Conservation (phyloP, 2,113 vertebrate species). For the Urocitellus parryii region DNA sequence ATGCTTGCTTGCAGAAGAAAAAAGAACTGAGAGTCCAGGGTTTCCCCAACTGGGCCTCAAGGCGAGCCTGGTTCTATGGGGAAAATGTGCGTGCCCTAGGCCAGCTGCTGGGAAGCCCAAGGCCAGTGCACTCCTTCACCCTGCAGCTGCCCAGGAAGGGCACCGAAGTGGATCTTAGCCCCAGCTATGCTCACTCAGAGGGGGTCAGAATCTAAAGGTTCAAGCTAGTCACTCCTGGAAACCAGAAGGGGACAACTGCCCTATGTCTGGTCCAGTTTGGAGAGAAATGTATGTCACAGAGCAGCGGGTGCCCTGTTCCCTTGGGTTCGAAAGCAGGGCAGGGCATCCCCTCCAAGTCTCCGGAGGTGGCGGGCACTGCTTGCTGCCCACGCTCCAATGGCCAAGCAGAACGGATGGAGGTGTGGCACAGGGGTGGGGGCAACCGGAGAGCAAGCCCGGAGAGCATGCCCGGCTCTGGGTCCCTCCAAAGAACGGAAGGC, state of each 20-base stretch:
- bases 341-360: conserved; percentile 26
- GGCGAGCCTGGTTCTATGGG: background rate
- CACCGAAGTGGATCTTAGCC: background rate
- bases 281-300: background rate
- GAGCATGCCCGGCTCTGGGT: background rate
- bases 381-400: conserved; percentile 63
- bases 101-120: background rate
- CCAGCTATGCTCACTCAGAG: background rate
- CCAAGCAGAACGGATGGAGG: conserved; percentile 65
- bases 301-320: background rate
- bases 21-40: background rate
- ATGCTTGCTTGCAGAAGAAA: background rate
- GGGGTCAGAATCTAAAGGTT: background rate
- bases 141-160: background rate
- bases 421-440: conserved; percentile 74
- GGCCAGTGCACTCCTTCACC: background rate
- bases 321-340: background rate
- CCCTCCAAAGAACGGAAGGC: background rate
- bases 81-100: background rate
- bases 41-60: background rate
- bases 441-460: background rate
- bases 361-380: conserved; percentile 24
- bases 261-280: background rate
- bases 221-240: background rate
- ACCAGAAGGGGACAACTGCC: background rate